Percentiles rank a stretch among this genome's conserved stretches.
Conservation (phyloP, 2,888 invertebrate species). For the Plagiodera versicolora region DNA sequence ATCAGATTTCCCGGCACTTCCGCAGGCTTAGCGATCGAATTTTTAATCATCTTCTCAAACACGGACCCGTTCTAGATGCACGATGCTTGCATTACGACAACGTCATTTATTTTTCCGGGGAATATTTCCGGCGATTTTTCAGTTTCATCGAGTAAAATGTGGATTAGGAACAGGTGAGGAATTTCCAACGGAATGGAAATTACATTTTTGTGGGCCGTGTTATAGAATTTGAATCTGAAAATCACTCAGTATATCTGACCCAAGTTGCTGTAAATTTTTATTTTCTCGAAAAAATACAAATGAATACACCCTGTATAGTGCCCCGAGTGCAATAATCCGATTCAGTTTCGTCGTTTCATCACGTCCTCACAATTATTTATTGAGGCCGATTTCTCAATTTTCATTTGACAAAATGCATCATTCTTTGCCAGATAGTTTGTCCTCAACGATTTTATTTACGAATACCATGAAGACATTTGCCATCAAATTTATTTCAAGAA, state of each 20-base stretch:
- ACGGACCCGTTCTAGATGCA: constrained; percentile 41
- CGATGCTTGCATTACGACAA: constrained; percentile 23
- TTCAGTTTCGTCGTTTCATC: no score
- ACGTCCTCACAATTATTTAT: background rate
- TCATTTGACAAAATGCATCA: background rate
- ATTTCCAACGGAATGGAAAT: no score
- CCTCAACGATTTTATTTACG: constrained; percentile 26
- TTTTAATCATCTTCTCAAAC: constrained; percentile 57
- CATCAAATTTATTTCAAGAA: constrained; percentile 28
- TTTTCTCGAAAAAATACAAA: no score
- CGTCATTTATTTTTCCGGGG: constrained; percentile 46
- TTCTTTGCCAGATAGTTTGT: constrained; percentile 25
- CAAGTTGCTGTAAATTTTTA: background rate
- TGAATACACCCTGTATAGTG: no score
- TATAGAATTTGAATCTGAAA: no score
- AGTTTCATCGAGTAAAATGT: constrained; percentile 41
- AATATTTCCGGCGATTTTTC: constrained; percentile 45
- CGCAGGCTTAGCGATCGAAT: constrained; percentile 54
- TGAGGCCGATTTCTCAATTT: background rate
- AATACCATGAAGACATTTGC: constrained; percentile 25
- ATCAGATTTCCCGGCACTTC: constrained; percentile 53
- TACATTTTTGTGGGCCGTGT: no score
- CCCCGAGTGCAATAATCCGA: no score
- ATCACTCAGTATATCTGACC: no score
- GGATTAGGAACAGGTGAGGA: no score